phyloP scores from a whole-genome alignment of 2,888 invertebrate genomes.

The Strigamia transsilvanica region DNA sequence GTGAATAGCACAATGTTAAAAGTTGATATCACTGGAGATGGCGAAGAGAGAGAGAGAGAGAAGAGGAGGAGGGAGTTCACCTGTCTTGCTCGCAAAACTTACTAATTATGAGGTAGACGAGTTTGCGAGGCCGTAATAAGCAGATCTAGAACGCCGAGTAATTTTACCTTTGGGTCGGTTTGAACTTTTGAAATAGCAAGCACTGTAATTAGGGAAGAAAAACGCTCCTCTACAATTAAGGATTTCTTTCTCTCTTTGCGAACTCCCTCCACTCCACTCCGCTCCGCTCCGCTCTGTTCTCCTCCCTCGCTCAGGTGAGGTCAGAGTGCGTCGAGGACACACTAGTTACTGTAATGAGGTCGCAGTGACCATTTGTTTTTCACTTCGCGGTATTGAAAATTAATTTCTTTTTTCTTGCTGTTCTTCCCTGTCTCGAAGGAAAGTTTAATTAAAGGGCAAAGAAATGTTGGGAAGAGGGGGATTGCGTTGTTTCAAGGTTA shows the following conservation, averaged over 20 bases:
- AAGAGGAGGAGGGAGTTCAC: constrained; percentile 23
- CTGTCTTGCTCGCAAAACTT: constrained; percentile 27
- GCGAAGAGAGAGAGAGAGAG: constrained; percentile 11
- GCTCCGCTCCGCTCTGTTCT: background rate
- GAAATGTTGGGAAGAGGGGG: background rate
- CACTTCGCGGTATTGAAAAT: constrained; percentile 37
- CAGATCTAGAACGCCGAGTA: constrained; percentile 50
- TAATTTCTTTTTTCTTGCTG: background rate
- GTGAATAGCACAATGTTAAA: constrained; percentile 20
- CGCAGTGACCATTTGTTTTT: constrained; percentile 42
- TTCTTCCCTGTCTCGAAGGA: too few relatives aligned
- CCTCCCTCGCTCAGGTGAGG: constrained; percentile 23
- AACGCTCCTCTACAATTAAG: constrained; percentile 52
- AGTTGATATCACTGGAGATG: constrained; percentile 37
- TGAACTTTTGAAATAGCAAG: constrained; percentile 52
- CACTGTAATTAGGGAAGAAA: constrained; percentile 48
- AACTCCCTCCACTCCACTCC: background rate
- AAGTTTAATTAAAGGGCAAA: constrained; percentile 16
- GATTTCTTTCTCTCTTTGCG: background rate
- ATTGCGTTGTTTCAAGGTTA: background rate
- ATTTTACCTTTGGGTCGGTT: constrained; percentile 50
- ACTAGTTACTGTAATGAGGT: constrained; percentile 28
- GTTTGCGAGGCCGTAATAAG: constrained; percentile 50
- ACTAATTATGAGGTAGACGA: constrained; percentile 51
- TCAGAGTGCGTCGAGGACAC: constrained; percentile 21